Conservation (phyloP, 2,888 invertebrate species). For the Agrotis segetum region DNA sequence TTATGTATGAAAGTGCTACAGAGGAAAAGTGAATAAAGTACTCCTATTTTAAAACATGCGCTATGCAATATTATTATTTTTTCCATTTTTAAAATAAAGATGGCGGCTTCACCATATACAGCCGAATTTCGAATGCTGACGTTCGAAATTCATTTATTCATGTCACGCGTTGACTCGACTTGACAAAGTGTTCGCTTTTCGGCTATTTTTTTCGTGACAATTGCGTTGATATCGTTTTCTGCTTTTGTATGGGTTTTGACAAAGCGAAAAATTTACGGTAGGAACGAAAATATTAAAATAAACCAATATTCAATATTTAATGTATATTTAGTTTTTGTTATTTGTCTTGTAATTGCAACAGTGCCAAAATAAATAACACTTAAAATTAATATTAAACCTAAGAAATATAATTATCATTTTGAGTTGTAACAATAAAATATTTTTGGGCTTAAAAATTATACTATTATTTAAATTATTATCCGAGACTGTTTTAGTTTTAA, state of each 20-base stretch:
- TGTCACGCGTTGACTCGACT: constrained; percentile 49
- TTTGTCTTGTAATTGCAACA: no score
- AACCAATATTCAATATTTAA: no score
- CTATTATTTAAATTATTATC: not conserved
- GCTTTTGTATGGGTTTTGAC: constrained; percentile 34
- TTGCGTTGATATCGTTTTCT: constrained; percentile 41
- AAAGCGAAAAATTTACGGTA: constrained; percentile 5
- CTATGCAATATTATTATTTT: constrained; percentile 27
- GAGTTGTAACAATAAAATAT: no score
- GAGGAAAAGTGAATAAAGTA: constrained; percentile 82
- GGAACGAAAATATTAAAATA: no score
- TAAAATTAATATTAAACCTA: no score
- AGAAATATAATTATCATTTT: no score
- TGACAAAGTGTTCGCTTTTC: constrained; percentile 54
- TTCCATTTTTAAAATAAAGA: constrained; percentile 12
- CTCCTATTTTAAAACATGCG: constrained; percentile 39
- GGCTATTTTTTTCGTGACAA: constrained; percentile 53
- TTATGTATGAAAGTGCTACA: constrained; percentile 88
- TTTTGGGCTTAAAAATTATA: not conserved
- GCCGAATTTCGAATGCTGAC: constrained; percentile 15
- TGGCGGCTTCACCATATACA: constrained; percentile 5
- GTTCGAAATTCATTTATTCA: constrained; percentile 49
- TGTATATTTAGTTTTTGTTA: no score
- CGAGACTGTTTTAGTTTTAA: constrained; percentile 38
- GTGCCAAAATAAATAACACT: no score